Base-by-base conservation (phyloP, 2,113 vertebrate genomes). In the Chloropsis cyanopogon region DNA sequence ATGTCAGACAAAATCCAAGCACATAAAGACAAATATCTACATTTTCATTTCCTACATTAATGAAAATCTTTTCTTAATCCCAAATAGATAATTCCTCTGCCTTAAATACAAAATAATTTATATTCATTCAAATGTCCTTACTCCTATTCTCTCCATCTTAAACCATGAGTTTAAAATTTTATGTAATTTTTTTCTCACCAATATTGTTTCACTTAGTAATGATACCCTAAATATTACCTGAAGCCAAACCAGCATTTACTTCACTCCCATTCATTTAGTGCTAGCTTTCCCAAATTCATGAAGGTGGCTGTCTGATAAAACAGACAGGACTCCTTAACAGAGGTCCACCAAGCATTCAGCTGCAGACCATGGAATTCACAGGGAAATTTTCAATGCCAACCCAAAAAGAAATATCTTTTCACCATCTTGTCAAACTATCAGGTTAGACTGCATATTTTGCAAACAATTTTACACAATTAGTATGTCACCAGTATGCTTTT, bases 371-470 rank as follows among this genome's bases (percentile, higher is more conserved):
- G 3, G 42, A 49, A 56, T 5, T 47, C 64, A 80, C 25, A 90
- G 26, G 12, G 49, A 70, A 80, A 85, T 71, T 95, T 86, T 50
- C 13, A 71, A 35, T n/a, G 57, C 54, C 79, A 53, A 96, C 44
- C 11, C 12, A 64, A 41, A 86, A 72, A 56, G 13, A 82, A 87
- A 0, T 49, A 57, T 20, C 44, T 79, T 75, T 35, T 12, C 25
- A 35, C 1, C 3, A 7, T 72, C 12, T 73, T 73, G 41, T 96
- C 82, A 87, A 86, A 59, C 82, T 83, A 88, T 50, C 28, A 46
- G 31, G 11, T 53, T 60, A 76, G 83, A 90, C 7, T 64, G 49
- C 42, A 39, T 2, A 10, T 93, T 97, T 96, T 92, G 41, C 33
- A 13, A n/a, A 71, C 41, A 70, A 54, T 61, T 92, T 92, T 60